Evolutionary conservation across 2,113 vertebrate genomes (phyloP).

Genomic region (Tachycineta bicolor): DNA sequence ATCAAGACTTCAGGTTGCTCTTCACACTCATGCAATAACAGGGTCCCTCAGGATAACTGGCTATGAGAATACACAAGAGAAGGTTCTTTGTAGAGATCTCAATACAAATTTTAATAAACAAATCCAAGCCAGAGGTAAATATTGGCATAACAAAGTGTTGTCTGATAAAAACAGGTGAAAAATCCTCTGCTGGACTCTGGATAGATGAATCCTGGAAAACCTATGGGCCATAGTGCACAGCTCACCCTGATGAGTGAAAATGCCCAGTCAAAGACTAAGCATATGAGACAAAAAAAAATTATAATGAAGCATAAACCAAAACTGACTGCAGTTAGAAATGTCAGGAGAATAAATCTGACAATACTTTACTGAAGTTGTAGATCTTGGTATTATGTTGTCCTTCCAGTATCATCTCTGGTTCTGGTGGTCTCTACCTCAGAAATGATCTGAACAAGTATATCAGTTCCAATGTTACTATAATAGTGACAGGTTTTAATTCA

Average conservation of each 20-base stretch:
- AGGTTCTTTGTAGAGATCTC: neutral
- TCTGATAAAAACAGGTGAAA: neutral
- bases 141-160: neutral
- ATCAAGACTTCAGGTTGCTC: neutral
- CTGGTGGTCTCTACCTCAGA: neutral
- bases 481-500: neutral
- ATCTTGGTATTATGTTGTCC: neutral
- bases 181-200: neutral
- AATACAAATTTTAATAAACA: neutral
- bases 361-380: neutral
- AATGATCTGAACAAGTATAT: neutral
- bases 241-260: neutral
- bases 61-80: neutral
- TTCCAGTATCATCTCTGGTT: neutral
- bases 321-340: neutral
- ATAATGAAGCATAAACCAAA: neutral
- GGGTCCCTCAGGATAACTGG: neutral
- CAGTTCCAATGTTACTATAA: neutral
- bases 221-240: neutral
- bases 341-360: neutral
- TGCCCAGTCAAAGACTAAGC: neutral
- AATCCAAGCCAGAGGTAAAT: neutral
- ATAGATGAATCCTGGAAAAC: neutral
- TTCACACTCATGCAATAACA: neutral
- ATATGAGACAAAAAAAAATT: neutral